phyloP scores from a whole-genome alignment of 2,797 vertebrate genomes.

The Microctenopoma stevenorrisi region DNA sequence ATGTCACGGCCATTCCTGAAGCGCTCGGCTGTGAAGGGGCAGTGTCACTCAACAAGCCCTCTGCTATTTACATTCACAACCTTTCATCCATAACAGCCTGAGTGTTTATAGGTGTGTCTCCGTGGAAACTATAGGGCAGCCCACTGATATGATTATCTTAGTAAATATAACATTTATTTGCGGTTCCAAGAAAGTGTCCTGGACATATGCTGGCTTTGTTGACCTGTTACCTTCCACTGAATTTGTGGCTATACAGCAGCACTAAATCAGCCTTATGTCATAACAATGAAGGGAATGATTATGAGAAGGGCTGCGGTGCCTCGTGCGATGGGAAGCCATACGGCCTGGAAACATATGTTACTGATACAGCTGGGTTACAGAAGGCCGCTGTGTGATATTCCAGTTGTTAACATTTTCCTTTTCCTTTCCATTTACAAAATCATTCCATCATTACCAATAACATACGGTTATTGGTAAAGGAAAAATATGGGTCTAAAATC shows the following conservation, averaged over 20 bases:
- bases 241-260: not conserved
- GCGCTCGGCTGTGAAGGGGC: not conserved
- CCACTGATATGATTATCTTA: not conserved
- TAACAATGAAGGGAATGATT: slow-evolving; percentile 2
- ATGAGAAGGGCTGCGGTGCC: not conserved
- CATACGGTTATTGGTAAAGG: too few relatives aligned
- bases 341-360: not conserved
- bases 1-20: slow-evolving; percentile 26
- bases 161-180: slow-evolving; percentile 10
- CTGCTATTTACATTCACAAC: slow-evolving; percentile 38
- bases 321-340: not conserved
- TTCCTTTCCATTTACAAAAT: not conserved
- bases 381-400: not conserved
- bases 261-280: slow-evolving; percentile 16
- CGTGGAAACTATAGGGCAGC: slow-evolving; percentile 31
- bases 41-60: slow-evolving; percentile 18
- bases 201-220: slow-evolving; percentile 4
- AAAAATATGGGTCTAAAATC: too few relatives aligned
- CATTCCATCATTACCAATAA: not conserved
- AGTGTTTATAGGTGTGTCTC: slow-evolving; percentile 13
- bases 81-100: slow-evolving; percentile 41
- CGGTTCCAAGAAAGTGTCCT: slow-evolving; percentile 6
- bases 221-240: not conserved
- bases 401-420: not conserved
- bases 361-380: not conserved